These are phyloP conservation scores for Dermatemys mawii DNA, from an alignment of 2,113 vertebrate species.

Conservation along the genomic window DNA sequence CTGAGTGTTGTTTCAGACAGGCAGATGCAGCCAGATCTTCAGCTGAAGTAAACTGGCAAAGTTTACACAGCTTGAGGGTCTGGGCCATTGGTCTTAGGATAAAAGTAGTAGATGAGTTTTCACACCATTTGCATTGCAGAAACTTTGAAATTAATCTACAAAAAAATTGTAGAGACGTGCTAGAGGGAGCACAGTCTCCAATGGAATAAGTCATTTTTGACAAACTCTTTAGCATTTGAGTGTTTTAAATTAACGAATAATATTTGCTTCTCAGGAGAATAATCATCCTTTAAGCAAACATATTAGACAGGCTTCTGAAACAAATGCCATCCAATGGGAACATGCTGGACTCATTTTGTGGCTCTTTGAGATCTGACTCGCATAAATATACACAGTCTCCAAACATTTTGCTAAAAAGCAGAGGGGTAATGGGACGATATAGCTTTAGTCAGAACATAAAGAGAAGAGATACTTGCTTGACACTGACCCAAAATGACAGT, in stretches of 20 bases:
- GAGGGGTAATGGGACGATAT: fast-evolving
- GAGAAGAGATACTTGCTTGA: conserved; percentile 34
- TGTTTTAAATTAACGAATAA: conserved; percentile 65
- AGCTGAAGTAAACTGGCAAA: not conserved
- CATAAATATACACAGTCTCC: not conserved
- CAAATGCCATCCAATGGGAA: not conserved
- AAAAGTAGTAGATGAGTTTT: not conserved
- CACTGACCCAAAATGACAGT: conserved; percentile 46
- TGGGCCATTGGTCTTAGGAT: not conserved
- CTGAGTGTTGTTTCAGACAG: not conserved
- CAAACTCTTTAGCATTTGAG: not conserved
- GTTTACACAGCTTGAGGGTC: not conserved
- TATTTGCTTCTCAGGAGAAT: conserved; percentile 65
- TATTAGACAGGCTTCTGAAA: conserved; percentile 41
- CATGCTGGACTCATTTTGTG: conserved; percentile 29
- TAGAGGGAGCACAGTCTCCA: not conserved
- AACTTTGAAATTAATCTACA: not conserved
- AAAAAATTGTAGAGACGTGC: not conserved
- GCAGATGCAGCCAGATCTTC: not conserved
- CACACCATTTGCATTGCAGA: not conserved
- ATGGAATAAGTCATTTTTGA: not conserved
- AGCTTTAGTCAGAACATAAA: conserved; percentile 15
- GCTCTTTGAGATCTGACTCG: not conserved
- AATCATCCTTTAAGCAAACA: conserved; percentile 73
- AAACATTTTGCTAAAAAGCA: not conserved